Conservation (phyloP, 2,113 vertebrate genomes). For the Abramis brama region DNA sequence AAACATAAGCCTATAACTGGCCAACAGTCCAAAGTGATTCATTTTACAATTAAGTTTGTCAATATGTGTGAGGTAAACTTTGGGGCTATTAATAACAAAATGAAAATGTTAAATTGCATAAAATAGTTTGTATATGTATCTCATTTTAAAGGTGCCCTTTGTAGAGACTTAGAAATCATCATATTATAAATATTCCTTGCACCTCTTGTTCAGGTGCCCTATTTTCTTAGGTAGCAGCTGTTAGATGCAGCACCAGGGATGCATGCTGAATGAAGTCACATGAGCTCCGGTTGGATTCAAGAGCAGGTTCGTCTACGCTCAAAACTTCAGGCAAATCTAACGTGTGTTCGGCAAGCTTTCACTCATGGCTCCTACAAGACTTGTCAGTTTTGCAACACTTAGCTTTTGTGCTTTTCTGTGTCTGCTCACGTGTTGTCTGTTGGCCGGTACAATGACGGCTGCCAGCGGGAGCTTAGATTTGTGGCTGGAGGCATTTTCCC, state of each 20-base stretch:
- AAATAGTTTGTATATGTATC: neutral
- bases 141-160: neutral
- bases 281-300: slow-evolving; percentile 9
- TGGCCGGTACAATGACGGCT: neutral
- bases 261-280: slow-evolving; percentile 7
- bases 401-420: slow-evolving; percentile 23
- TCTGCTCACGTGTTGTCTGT: slow-evolving; percentile 9
- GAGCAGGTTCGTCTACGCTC: slow-evolving; percentile 13
- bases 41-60: neutral
- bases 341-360: slow-evolving; percentile 31
- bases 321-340: slow-evolving; percentile 14
- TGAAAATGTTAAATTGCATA: neutral
- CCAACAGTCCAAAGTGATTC: neutral
- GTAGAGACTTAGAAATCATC: neutral
- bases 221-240: slow-evolving; percentile 24
- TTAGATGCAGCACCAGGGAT: slow-evolving; percentile 8
- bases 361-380: slow-evolving; percentile 10
- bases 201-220: slow-evolving; percentile 29
- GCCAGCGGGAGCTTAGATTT: neutral
- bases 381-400: slow-evolving; percentile 33
- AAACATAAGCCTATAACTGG: neutral
- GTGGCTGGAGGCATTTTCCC: slow-evolving; percentile 13
- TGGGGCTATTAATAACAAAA: neutral
- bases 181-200: neutral
- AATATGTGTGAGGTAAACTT: neutral